Evolutionary conservation across 2,888 invertebrate species (phyloP), one percentile per base, ranked within the genome.

Genomic region (Drosophila greeni): DNA sequence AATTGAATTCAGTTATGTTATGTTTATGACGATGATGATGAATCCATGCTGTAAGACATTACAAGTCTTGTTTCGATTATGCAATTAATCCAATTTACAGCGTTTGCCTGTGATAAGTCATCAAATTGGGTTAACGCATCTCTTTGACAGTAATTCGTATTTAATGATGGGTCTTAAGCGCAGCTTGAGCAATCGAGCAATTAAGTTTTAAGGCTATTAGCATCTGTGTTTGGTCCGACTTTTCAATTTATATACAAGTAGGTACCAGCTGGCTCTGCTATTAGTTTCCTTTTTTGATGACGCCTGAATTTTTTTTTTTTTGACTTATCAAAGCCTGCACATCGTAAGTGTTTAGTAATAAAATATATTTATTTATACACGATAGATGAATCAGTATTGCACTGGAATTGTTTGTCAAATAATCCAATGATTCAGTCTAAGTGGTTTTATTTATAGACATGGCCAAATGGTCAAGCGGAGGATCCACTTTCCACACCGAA

Each of bases 71-170:
- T 23, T 37, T 16, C 26, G 26, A 59, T 58, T 58, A 58, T 59
- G 58, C 42, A 61, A 64, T 61, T 61, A 51, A 43, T 42, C 34
- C 65, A 43, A 64, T 65, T 62, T 33, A 42, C 42, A 62, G 14
- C 14, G 64, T 40, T 49, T 47, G 56, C 57, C 36, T 45, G 52
- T 34, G 53, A 60, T 65, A 54, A 66, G 45, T 42, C 62, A 79
- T 18, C 66, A 34, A 61, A 61, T 29, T 62, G 65, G 62, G 65
- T 62, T 62, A 65, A 65, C 24, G 43, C 49, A 56, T 65, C 65
- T 64, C 65, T 65, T 23, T 23, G 48, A 52, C 45, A 53, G 59
- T 72, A 52, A 51, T n/a, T 42, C 8, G 14, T 5, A 14, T 18
- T 64, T 49, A 64, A 31, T 64, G 68, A 69, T 59, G 7, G 33